Evolutionary conservation across 2,888 invertebrate genomes (phyloP).

Genomic region (Fragum sueziense): DNA sequence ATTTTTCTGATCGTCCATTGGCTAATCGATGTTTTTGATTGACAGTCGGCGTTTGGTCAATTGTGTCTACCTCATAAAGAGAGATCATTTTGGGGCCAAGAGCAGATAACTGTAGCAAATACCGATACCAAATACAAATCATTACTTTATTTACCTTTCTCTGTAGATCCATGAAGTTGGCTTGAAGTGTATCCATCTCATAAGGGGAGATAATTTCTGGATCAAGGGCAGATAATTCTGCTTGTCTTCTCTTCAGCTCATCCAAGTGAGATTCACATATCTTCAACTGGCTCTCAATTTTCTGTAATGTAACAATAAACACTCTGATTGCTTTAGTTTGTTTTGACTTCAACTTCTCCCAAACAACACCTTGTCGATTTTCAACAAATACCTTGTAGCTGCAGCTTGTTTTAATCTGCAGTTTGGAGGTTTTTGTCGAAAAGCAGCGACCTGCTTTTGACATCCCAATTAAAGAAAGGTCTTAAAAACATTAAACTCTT

Average conservation of each 20-base stretch:
- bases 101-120: too few species aligned
- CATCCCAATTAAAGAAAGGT: too few species aligned
- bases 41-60: too few species aligned
- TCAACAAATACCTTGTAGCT: neutral
- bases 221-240: conserved; percentile 66
- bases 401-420: too few species aligned
- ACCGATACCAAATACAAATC: neutral
- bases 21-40: too few species aligned
- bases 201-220: conserved; percentile 71
- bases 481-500: too few species aligned
- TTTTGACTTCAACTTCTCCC: too few species aligned
- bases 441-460: neutral
- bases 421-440: neutral
- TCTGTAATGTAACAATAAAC: conserved; percentile 54
- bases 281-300: conserved; percentile 72
- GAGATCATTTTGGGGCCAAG: too few species aligned
- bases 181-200: conserved; percentile 71
- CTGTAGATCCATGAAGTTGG: conserved; percentile 74
- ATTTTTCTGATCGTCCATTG: too few species aligned
- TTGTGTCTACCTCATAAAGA: too few species aligned
- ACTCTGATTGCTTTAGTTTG: too few species aligned
- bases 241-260: conserved; percentile 67
- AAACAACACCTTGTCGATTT: too few species aligned
- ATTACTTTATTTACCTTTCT: conserved; percentile 69
- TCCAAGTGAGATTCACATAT: conserved; percentile 73